A percentile compares a stretch with the other conserved stretches of the same genome.
Evolutionary conservation across 2,797 vertebrate genomes (phyloP).

Genomic region (Monodelphis domestica): DNA sequence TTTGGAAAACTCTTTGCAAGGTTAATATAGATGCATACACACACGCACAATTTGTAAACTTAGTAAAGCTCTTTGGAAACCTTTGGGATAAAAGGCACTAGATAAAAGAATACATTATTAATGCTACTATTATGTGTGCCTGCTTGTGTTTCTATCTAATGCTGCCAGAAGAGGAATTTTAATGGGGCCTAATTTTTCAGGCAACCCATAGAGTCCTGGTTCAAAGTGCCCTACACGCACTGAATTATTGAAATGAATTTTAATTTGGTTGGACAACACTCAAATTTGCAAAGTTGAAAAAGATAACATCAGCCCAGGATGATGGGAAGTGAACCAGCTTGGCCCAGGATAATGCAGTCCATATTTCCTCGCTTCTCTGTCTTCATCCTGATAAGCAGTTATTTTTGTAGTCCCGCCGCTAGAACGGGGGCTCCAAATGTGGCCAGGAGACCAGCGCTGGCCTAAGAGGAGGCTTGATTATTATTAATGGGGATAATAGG

Average conservation of each 20-base stretch:
- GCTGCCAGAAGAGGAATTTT: conserved; percentile 51
- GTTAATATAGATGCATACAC: conserved; percentile 37
- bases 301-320: neutral
- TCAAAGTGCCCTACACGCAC: conserved; percentile 53
- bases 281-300: conserved; percentile 51
- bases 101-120: conserved; percentile 75
- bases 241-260: conserved; percentile 74
- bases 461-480: neutral
- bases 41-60: conserved; percentile 55
- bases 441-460: neutral
- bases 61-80: conserved; percentile 70
- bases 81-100: conserved; percentile 53
- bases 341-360: conserved; percentile 13
- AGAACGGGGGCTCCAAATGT: neutral
- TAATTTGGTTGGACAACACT: conserved; percentile 66
- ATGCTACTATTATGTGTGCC: conserved; percentile 53
- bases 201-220: conserved; percentile 41
- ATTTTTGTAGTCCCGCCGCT: neutral
- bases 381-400: neutral
- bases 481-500: conserved; percentile 9
- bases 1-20: conserved; percentile 23
- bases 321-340: conserved; percentile 44
- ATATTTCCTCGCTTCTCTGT: neutral
- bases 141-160: conserved; percentile 38
- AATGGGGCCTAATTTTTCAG: conserved; percentile 71